Base-by-base conservation (phyloP, 1,140 invertebrate species). In the Armadillidium nasatum region DNA sequence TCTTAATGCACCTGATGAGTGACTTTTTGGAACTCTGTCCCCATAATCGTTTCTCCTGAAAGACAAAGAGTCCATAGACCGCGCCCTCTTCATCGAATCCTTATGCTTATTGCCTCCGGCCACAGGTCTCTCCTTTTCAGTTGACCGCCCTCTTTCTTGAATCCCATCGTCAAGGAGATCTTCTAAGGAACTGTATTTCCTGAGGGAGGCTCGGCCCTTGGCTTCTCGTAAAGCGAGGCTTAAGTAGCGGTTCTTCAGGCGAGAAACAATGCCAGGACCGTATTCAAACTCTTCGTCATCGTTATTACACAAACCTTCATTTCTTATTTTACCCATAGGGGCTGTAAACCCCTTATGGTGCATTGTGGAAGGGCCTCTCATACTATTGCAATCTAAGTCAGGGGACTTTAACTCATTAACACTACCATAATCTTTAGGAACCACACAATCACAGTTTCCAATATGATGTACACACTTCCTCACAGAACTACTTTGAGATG, bases 241-340 rank as follows among this genome's bases (percentile, higher is more conserved):
- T 75, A 95, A 87, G 83, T 94, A 95, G 81, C 92, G 91, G 82
- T 91, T 91, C 82, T 92, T 90, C 67, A 95, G 86, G 82, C 91
- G 91, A 81, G 92, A 93, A 6, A 96, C 94, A 82, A 96, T 95
- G 9, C 94, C 94, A 10, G 94, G 94, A 0, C 94, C 94, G 85
- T 96, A 96, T 80, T 91, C 90, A 21, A 95, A 84, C 82, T 95
- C 94, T 85, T 94, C 92, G 23, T 81, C 80, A 73, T 78, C 77
- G 15, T 78, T 66, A 23, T 33, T 67, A 10, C 50, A 71, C 66
- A 75, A 77, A 60, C 78, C 80, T 7, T 60, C 19, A 15, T 13
- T 13, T 60, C 45, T 75, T 76, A 44, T 78, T 71, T 50, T 75
- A 74, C 21, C 74, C 74, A 46, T 75, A 81, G 21, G 77, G 74